Percentiles rank a stretch among this genome's conserved stretches.
phyloP scores from a whole-genome alignment of 1,140 invertebrate species.

The Adoxophyes honmai region DNA sequence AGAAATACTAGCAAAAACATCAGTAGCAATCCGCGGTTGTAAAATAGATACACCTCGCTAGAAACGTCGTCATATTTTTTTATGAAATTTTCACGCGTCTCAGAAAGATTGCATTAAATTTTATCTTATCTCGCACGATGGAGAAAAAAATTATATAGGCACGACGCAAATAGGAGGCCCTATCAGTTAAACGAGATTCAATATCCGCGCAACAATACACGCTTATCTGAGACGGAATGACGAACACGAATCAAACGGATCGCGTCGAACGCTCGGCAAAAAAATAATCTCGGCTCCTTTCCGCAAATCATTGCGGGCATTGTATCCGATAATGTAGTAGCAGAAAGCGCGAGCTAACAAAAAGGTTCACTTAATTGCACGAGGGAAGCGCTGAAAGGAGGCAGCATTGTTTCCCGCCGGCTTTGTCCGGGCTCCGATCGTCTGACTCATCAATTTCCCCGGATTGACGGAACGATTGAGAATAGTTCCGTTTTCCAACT shows the following conservation, averaged over 20 bases:
- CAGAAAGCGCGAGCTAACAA: conserved; percentile 57
- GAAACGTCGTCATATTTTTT: too few relatives aligned
- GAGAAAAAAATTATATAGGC: conserved; percentile 3
- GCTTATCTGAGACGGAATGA: conserved; percentile 42
- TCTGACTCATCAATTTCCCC: conserved; percentile 69
- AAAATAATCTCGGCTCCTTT: conserved; percentile 62
- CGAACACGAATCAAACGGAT: conserved; percentile 52
- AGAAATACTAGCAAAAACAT: too few relatives aligned
- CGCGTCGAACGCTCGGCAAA: conserved; percentile 36
- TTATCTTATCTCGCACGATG: conserved; percentile 20
- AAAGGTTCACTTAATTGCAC: conserved; percentile 71
- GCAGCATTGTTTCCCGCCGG: conserved; percentile 60
- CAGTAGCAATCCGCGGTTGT: too few relatives aligned
- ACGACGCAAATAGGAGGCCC: background rate
- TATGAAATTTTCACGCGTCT: too few relatives aligned
- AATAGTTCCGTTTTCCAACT: conserved; percentile 43
- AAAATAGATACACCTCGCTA: too few relatives aligned
- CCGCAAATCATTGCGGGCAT: conserved; percentile 70
- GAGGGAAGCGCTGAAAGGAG: conserved; percentile 62
- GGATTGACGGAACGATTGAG: conserved; percentile 61
- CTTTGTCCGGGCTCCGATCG: conserved; percentile 49
- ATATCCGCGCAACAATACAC: conserved; percentile 38
- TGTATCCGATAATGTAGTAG: conserved; percentile 71
- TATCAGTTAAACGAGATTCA: conserved; percentile 27
- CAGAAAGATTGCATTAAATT: too few relatives aligned